A percentile compares a stretch with the other conserved stretches of the same genome.
Conservation (phyloP, 2,888 invertebrate species). For the Crossocerus cetratus region DNA sequence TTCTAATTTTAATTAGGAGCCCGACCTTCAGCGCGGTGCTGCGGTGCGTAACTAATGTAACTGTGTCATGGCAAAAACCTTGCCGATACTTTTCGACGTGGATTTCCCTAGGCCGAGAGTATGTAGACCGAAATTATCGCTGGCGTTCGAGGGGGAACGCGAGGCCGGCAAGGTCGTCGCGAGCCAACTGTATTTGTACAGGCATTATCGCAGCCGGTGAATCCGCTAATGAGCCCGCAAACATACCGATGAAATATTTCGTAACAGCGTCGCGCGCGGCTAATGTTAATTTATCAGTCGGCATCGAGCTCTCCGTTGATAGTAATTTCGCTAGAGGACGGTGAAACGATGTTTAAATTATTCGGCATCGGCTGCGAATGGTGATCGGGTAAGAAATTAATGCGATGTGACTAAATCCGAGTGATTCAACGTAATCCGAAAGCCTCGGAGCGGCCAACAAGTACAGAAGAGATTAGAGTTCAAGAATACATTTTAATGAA, state of each 20-base stretch:
- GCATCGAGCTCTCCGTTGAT: no score
- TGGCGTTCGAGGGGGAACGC: conserved; percentile 13
- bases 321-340: no score
- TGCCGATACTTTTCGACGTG: conserved; percentile 2
- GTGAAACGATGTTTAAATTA: no score
- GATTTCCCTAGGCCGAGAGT: not conserved
- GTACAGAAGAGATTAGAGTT: no score
- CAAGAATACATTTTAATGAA: no score
- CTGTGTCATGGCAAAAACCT: not conserved
- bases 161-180: conserved; percentile 38
- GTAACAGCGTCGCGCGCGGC: not conserved
- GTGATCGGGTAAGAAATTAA: no score
- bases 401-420: no score
- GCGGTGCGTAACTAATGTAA: not conserved
- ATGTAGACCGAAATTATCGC: conserved; percentile 16
- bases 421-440: no score
- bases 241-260: conserved; percentile 10
- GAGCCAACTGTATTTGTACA: conserved; percentile 50
- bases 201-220: conserved; percentile 42
- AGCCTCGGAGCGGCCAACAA: no score
- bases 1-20: no score
- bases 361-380: no score
- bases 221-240: conserved; percentile 36
- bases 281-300: not conserved
- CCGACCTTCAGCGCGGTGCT: no score